Base-by-base conservation (phyloP, 2,113 vertebrate species). In the Macroglossus sobrinus region DNA sequence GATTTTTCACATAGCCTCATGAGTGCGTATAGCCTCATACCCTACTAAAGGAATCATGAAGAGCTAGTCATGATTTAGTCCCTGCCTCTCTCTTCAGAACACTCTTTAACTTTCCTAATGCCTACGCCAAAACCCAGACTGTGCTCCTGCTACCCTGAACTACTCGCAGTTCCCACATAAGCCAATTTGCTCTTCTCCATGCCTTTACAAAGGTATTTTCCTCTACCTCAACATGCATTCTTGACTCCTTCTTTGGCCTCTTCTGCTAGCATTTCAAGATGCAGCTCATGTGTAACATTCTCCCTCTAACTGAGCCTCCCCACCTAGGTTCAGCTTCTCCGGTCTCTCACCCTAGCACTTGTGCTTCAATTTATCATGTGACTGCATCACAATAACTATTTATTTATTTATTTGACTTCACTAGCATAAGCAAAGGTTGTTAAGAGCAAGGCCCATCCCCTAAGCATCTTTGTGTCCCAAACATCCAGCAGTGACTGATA, bases 51-150 rank as follows among this genome's bases (percentile, higher is more conserved):
- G 33, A 19, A 57, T 50, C 35, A 24, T 7, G 28, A n/a, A 7
- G 59, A 63, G 11, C 5, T 33, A 14, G 43, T 7, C 12, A 4
- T 14, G 28, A 28, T 2, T 10, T 12, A 43, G 2, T 2, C 9
- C 18, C 8, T 74, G 5, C 6, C 7, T 71, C 19, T 18, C 22
- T 78, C 19, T 55, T 78, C 16, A 24, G 14, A 38, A 47, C 45
- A 64, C 18, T 28, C 38, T n/a, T 59, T 18, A 43, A 43, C 30
- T 80, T 24, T 28, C 24, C 11, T 3, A 50, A 28, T 2, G 24
- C 5, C 21, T 30, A 30, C 1, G 16, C 8, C 35, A 64, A 90
- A 87, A 38, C 19, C 3, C 11, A 43, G n/a, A 47, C 18, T 57
- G 15, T 50, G 19, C 30, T 71, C 28, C 15, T 13, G 11, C 13